These are phyloP conservation scores for Eupithecia abbreviata DNA, from an alignment of 2,888 invertebrate genomes.

Conservation along the genomic window DNA sequence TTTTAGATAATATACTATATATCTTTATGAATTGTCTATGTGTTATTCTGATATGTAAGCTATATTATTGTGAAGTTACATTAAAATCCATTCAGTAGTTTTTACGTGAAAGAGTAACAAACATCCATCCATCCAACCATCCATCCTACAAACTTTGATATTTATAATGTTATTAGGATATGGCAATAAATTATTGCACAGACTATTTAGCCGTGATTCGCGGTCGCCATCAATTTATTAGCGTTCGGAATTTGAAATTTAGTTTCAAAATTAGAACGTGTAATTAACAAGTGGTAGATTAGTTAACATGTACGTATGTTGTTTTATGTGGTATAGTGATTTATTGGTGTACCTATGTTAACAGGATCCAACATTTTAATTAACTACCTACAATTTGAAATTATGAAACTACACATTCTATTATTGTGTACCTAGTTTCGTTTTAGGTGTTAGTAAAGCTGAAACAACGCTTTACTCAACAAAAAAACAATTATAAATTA, in stretches of 20 bases:
- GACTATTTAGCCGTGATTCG: conserved; percentile 30
- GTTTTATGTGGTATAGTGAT: not conserved
- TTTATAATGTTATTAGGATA: not conserved
- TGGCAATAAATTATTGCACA: conserved; percentile 6
- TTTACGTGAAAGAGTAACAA: no score
- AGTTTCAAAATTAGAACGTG: conserved; percentile 37
- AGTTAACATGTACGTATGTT: conserved; percentile 16
- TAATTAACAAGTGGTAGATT: conserved; percentile 38
- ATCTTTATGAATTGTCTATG: no score
- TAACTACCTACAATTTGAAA: not conserved
- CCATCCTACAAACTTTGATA: no score
- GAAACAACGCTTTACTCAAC: not conserved
- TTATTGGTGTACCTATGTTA: not conserved
- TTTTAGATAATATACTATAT: no score
- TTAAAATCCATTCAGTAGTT: no score
- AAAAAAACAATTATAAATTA: no score
- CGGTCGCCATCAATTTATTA: conserved; percentile 42
- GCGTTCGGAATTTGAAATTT: conserved; percentile 38
- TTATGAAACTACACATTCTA: not conserved
- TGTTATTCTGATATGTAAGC: no score
- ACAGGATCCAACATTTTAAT: not conserved
- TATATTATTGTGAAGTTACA: no score
- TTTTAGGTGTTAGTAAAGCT: not conserved
- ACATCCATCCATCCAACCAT: no score
- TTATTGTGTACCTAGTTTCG: not conserved